phyloP scores from a whole-genome alignment of 2,113 vertebrate species.

The Helogale parvula region DNA sequence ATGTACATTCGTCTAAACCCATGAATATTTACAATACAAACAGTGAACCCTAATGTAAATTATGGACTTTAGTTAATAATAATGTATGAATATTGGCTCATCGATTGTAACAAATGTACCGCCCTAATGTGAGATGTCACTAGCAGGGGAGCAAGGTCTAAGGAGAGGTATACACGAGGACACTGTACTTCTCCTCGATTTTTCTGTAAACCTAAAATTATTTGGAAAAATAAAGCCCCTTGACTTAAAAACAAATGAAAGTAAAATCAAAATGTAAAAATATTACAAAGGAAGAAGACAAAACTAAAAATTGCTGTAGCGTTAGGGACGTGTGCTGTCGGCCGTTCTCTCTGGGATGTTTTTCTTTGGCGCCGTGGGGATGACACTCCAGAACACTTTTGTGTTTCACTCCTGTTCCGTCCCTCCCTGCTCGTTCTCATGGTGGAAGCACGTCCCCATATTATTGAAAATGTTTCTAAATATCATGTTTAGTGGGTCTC shows the following conservation, averaged over 20 bases:
- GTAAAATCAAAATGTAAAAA: neutral
- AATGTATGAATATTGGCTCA: neutral
- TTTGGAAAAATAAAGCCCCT: neutral
- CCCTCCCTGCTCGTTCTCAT: neutral
- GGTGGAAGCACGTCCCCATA: neutral
- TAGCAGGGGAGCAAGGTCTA: too few relatives aligned
- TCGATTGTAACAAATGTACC: neutral
- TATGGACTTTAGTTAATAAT: neutral
- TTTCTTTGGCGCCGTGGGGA: neutral
- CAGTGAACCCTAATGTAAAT: neutral
- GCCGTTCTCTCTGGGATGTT: too few relatives aligned
- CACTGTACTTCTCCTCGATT: neutral
- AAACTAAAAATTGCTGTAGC: neutral
- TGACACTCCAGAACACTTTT: neutral
- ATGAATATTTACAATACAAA: neutral
- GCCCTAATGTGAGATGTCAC: neutral
- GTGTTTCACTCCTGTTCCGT: neutral
- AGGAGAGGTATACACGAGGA: neutral
- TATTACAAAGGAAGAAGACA: constrained; percentile 14
- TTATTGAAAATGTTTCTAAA: constrained; percentile 13
- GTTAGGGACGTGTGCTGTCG: neutral
- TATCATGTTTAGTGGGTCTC: neutral
- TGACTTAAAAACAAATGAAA: neutral
- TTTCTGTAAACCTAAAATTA: constrained; percentile 10
- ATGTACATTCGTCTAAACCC: neutral